These are phyloP conservation scores for Leptopilina clavipes DNA, from an alignment of 1,140 invertebrate genomes.

Conservation along the genomic window DNA sequence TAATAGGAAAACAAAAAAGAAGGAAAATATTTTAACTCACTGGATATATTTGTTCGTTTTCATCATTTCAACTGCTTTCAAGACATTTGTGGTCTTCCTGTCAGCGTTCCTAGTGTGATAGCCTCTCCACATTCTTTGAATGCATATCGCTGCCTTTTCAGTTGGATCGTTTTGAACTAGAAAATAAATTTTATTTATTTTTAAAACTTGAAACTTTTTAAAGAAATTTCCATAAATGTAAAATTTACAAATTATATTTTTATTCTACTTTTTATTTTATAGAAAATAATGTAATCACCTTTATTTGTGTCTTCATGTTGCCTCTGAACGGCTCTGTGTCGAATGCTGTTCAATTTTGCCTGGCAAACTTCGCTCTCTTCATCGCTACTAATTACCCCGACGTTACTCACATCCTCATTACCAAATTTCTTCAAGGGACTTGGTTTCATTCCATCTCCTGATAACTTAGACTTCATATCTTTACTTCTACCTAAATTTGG, in stretches of 20 bases:
- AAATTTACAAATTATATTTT: no score
- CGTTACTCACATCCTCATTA: slow-evolving; percentile 53
- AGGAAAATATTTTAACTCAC: slow-evolving; percentile 74
- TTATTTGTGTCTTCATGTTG: slow-evolving; percentile 72
- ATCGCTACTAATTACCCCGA: slow-evolving; percentile 71
- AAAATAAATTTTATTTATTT: slow-evolving; percentile 6
- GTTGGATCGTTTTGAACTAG: slow-evolving; percentile 62
- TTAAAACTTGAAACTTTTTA: not conserved
- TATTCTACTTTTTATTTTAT: no score
- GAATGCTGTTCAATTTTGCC: slow-evolving; percentile 78
- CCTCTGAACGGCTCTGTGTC: slow-evolving; percentile 77
- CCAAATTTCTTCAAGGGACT: slow-evolving; percentile 55
- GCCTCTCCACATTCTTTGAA: slow-evolving; percentile 92
- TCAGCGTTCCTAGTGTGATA: slow-evolving; percentile 87
- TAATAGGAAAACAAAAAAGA: slow-evolving; percentile 19
- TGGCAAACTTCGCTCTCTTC: slow-evolving; percentile 79
- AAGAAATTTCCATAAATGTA: not conserved
- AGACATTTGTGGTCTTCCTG: slow-evolving; percentile 82
- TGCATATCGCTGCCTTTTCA: slow-evolving; percentile 82
- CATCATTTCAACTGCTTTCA: slow-evolving; percentile 86
- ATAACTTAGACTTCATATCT: slow-evolving; percentile 58
- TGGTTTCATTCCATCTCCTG: slow-evolving; percentile 59
- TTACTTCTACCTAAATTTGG: slow-evolving; percentile 63
- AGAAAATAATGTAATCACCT: slow-evolving; percentile 60
- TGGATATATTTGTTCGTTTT: slow-evolving; percentile 91